Percentiles rank a stretch among this genome's conserved stretches.
phyloP scores from a whole-genome alignment of 2,888 invertebrate species.

The Cyclophora punctaria region DNA sequence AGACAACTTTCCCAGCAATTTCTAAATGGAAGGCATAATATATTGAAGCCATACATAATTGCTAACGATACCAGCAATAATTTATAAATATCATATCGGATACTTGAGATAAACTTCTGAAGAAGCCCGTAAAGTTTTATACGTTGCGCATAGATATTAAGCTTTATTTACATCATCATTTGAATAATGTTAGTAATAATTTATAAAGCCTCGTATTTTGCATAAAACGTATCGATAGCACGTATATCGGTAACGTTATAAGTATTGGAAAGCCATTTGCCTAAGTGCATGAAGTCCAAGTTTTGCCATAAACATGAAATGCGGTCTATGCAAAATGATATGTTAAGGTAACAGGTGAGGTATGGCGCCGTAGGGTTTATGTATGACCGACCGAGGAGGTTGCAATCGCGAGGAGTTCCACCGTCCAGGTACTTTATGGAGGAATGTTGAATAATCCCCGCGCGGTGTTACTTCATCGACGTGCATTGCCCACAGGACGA shows the following conservation, averaged over 20 bases:
- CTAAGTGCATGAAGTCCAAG: constrained; percentile 72
- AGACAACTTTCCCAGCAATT: neutral
- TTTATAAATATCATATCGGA: neutral
- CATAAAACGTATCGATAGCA: constrained; percentile 55
- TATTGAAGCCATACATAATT: too few relatives aligned
- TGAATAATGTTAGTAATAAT: constrained; percentile 44
- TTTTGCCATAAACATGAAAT: constrained; percentile 73
- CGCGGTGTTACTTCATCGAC: constrained; percentile 45
- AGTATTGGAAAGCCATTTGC: constrained; percentile 73
- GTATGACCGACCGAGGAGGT: constrained; percentile 15
- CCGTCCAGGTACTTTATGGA: constrained; percentile 12
- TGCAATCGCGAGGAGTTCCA: constrained; percentile 28
- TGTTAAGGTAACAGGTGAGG: constrained; percentile 56
- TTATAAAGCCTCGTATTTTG: constrained; percentile 47
- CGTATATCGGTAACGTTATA: constrained; percentile 53
- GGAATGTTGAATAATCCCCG: constrained; percentile 23
- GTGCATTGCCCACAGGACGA: constrained; percentile 56
- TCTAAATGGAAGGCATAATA: too few relatives aligned
- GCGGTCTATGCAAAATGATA: constrained; percentile 67
- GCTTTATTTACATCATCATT: constrained; percentile 26
- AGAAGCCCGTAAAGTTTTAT: constrained; percentile 11
- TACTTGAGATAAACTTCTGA: constrained; percentile 5
- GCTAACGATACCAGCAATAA: neutral
- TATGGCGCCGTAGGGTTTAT: constrained; percentile 24
- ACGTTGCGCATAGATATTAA: constrained; percentile 11